Percentiles rank a stretch among this genome's conserved stretches.
Conservation (phyloP, 1,140 invertebrate genomes). For the Thaumatotibia leucotreta region DNA sequence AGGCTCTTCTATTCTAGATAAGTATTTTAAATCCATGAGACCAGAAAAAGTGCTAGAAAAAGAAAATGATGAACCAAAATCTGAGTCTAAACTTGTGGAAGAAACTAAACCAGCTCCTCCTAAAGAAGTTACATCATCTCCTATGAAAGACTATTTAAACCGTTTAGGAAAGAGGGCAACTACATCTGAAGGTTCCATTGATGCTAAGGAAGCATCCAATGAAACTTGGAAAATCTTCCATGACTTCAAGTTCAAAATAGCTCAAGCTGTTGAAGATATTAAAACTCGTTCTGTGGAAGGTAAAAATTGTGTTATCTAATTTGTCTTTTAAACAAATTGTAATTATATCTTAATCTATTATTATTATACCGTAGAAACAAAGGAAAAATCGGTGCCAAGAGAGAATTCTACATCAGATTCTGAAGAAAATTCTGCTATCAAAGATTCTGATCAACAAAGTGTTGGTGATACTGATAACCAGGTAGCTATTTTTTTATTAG, state of each 20-base stretch:
- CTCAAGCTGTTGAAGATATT: constrained; percentile 74
- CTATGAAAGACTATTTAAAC: constrained; percentile 74
- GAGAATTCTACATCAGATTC: constrained; percentile 72
- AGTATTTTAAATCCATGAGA: constrained; percentile 73
- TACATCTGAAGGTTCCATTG: constrained; percentile 53
- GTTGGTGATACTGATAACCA: constrained; percentile 73
- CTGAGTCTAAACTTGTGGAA: constrained; percentile 39
- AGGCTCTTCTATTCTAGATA: constrained; percentile 66
- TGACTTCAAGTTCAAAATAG: constrained; percentile 74
- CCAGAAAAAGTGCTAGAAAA: constrained; percentile 61
- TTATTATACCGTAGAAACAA: constrained; percentile 46
- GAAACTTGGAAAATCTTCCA: constrained; percentile 75
- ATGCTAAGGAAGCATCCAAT: constrained; percentile 59
- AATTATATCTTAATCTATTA: background rate
- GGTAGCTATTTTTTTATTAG: constrained; percentile 29
- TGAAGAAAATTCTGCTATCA: constrained; percentile 68
- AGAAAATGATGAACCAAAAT: constrained; percentile 49
- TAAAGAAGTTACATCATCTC: constrained; percentile 67
- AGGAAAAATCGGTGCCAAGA: constrained; percentile 61
- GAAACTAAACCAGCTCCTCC: constrained; percentile 35
- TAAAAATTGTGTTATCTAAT: constrained; percentile 24
- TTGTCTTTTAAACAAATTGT: background rate
- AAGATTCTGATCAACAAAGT: constrained; percentile 67
- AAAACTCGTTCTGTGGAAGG: constrained; percentile 69
- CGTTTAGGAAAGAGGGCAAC: constrained; percentile 60